These are phyloP conservation scores for Phortica variegata DNA, from an alignment of 1,140 invertebrate species.

Conservation along the genomic window DNA sequence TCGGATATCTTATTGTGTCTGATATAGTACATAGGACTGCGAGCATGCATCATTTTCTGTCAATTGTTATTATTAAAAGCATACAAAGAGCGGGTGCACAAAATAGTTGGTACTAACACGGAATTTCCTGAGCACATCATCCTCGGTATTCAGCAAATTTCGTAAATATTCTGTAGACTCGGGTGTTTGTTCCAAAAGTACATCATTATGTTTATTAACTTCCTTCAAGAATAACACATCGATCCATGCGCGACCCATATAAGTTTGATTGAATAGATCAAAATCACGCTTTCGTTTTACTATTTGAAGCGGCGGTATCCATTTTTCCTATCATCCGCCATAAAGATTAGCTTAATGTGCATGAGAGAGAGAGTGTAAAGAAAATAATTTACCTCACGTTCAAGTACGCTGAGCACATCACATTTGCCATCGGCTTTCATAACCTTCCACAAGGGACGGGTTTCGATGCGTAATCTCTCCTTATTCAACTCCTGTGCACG, in stretches of 20 bases:
- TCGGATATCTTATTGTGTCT: constrained; percentile 32
- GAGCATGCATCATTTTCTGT: constrained; percentile 50
- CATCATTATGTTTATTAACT: constrained; percentile 27
- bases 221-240: constrained; percentile 46
- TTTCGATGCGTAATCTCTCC: constrained; percentile 19
- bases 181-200: constrained; percentile 36
- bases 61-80: background rate
- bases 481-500: constrained; percentile 22
- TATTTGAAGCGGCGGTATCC: constrained; percentile 39
- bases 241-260: constrained; percentile 42
- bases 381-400: constrained; percentile 19
- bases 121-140: constrained; percentile 37
- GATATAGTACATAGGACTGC: constrained; percentile 38
- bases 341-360: background rate
- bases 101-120: constrained; percentile 14
- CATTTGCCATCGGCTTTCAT: constrained; percentile 38
- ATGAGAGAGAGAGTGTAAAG: too few relatives aligned
- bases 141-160: constrained; percentile 25
- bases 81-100: too few relatives aligned
- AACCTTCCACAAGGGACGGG: constrained; percentile 40
- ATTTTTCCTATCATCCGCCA: constrained; percentile 12
- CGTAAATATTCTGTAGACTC: constrained; percentile 20
- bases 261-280: constrained; percentile 43
- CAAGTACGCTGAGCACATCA: constrained; percentile 43
- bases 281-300: constrained; percentile 38